These are phyloP conservation scores for Brienomyrus longianalis DNA, from an alignment of 2,113 vertebrate species.

Conservation along the genomic window DNA sequence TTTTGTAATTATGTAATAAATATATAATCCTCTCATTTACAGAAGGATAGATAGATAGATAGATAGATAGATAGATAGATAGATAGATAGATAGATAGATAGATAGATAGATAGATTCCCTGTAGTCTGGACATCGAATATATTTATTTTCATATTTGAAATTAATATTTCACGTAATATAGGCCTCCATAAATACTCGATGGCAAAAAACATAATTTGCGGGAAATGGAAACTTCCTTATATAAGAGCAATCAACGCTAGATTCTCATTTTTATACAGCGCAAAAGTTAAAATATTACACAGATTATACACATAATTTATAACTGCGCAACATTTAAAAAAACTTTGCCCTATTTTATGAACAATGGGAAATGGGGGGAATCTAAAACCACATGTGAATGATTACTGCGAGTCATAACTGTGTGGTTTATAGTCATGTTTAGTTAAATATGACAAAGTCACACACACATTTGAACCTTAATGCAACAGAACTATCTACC, in stretches of 20 bases:
- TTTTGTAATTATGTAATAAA: neutral
- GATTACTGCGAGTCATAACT: neutral
- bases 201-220: neutral
- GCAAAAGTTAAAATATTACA: neutral
- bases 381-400: neutral
- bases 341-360: neutral
- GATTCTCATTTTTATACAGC: neutral
- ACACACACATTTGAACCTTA: conserved; percentile 51
- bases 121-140: neutral
- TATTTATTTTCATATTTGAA: neutral
- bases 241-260: neutral
- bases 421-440: neutral
- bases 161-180: neutral
- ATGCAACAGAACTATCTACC: neutral
- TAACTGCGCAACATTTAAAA: neutral
- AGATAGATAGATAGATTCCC: neutral
- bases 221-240: neutral
- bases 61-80: no score
- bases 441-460: neutral
- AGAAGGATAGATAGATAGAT: neutral
- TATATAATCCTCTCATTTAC: neutral
- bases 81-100: no score
- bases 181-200: neutral
- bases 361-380: neutral
- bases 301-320: neutral